phyloP scores from a whole-genome alignment of 2,797 vertebrate species.

The Brachymystax lenok region DNA sequence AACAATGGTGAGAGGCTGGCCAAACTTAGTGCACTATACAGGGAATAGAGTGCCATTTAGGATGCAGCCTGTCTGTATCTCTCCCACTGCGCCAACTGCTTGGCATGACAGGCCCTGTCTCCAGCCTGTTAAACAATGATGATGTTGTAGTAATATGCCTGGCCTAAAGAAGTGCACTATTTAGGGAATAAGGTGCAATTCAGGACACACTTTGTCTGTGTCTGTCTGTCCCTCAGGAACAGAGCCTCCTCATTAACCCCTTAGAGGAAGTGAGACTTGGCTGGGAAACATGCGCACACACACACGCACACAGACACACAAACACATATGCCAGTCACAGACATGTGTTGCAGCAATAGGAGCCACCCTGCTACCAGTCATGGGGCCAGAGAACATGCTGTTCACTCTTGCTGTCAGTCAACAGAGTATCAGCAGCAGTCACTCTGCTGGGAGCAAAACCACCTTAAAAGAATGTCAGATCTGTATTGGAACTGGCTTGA shows the following conservation, averaged over 20 bases:
- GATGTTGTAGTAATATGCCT: constrained; percentile 34
- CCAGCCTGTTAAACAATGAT: constrained; percentile 46
- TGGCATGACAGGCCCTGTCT: constrained; percentile 34
- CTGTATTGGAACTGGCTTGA: neutral
- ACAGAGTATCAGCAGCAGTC: neutral
- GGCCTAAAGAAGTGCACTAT: no score
- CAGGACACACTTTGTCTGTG: constrained; percentile 8
- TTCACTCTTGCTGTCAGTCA: neutral
- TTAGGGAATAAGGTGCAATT: neutral
- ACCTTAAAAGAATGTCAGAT: neutral
- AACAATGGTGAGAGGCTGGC: no score
- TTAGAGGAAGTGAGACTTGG: neutral
- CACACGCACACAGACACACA: neutral
- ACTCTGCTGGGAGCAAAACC: neutral
- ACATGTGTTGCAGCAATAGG: neutral
- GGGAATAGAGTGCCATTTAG: neutral
- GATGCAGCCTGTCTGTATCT: neutral
- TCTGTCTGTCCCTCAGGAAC: neutral
- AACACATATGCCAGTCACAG: neutral
- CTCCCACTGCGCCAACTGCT: neutral
- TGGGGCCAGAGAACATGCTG: neutral
- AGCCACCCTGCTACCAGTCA: neutral
- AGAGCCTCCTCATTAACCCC: neutral
- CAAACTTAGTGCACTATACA: neutral
- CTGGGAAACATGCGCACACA: neutral